phyloP scores from a whole-genome alignment of 2,797 vertebrate genomes.

The Phrynocephalus guinanensis region DNA sequence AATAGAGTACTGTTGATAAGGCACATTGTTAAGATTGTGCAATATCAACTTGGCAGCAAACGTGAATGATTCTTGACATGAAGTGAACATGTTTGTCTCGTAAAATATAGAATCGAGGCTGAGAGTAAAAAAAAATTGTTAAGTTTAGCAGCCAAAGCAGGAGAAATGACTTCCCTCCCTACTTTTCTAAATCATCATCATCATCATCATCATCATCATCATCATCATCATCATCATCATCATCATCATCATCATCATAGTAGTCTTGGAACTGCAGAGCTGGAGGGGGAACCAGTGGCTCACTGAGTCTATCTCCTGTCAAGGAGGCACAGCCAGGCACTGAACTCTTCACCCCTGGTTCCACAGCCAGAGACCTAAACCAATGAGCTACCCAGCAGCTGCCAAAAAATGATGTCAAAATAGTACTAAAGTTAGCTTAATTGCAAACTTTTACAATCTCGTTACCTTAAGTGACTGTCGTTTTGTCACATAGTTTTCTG shows the following conservation, averaged over 20 bases:
- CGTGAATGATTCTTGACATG: not conserved
- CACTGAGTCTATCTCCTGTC: too few species aligned
- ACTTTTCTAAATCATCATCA: too few species aligned
- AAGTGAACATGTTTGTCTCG: not conserved
- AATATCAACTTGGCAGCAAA: not conserved
- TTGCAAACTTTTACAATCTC: constrained; percentile 24
- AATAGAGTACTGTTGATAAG: not conserved
- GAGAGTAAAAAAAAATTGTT: not conserved
- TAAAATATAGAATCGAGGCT: not conserved
- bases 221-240: too few species aligned
- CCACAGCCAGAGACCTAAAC: too few species aligned
- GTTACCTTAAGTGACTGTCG: constrained; percentile 95
- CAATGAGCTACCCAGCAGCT: not conserved
- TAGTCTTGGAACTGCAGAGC: too few species aligned
- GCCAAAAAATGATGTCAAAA: not conserved
- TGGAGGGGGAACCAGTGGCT: too few species aligned
- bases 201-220: too few species aligned
- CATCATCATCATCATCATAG: too few species aligned
- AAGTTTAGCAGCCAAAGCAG: not conserved
- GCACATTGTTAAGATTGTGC: not conserved
- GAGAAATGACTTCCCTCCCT: not conserved
- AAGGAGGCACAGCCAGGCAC: too few species aligned
- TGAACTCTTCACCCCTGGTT: too few species aligned
- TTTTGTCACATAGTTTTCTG: constrained; percentile 98
- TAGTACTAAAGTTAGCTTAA: not conserved